Evolutionary conservation across 2,888 invertebrate genomes (phyloP).

Genomic region (Thymelicus lineola): DNA sequence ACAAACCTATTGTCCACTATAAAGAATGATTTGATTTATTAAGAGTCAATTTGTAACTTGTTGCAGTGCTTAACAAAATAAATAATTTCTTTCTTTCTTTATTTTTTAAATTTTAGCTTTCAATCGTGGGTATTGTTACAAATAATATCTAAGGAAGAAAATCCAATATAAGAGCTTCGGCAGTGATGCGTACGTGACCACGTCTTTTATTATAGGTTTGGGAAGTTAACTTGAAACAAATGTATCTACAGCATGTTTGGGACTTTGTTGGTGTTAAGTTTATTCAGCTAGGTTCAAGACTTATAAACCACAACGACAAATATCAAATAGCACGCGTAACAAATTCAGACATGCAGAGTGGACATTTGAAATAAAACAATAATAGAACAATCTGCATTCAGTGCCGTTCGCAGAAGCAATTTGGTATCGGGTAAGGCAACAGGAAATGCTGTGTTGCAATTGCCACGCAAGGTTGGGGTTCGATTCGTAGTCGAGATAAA

Average conservation of each 20-base stretch:
- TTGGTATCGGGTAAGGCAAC: constrained; percentile 72
- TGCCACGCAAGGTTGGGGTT: constrained; percentile 66
- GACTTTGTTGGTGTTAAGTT: background rate
- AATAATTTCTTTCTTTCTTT: no score
- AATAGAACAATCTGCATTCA: constrained; percentile 78
- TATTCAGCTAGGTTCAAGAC: background rate
- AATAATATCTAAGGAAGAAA: constrained; percentile 9
- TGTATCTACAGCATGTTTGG: no score
- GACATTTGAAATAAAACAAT: constrained; percentile 55
- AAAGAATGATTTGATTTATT: no score
- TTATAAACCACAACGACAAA: constrained; percentile 14
- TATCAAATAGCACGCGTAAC: constrained; percentile 5
- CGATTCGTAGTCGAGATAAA: constrained; percentile 73
- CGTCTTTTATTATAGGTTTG: no score
- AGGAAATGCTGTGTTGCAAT: constrained; percentile 70
- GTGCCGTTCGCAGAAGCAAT: constrained; percentile 75
- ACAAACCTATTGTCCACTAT: no score
- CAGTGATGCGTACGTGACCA: background rate
- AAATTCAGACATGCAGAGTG: constrained; percentile 9
- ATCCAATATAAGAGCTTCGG: constrained; percentile 13
- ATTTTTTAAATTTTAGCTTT: constrained; percentile 16
- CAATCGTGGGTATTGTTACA: background rate
- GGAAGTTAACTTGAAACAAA: no score
- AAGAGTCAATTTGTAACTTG: no score
- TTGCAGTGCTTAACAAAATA: no score